phyloP scores from a whole-genome alignment of 2,888 invertebrate genomes.

The Schizotus pectinicornis region DNA sequence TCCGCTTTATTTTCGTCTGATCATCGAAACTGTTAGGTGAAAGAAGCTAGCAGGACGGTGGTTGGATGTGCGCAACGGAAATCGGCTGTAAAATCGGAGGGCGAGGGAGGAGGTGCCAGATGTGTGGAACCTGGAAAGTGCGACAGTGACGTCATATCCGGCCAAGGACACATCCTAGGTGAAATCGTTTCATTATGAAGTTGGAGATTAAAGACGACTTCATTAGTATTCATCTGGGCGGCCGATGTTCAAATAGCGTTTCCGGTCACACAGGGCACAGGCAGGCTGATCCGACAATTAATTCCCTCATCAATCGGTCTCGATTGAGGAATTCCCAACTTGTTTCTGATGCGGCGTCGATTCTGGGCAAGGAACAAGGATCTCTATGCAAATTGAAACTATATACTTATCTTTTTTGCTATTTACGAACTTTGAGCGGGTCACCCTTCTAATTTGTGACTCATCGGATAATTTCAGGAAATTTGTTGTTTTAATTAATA shows the following conservation, averaged over 20 bases:
- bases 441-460: no score
- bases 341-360: background rate
- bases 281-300: conserved; percentile 29
- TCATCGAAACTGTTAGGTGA: background rate
- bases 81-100: conserved; percentile 30
- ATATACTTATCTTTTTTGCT: no score
- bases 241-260: conserved; percentile 38
- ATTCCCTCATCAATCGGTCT: conserved; percentile 9
- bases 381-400: no score
- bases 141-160: conserved; percentile 45
- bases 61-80: conserved; percentile 31
- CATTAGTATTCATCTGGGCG: conserved; percentile 38
- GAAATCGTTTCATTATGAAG: conserved; percentile 34
- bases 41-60: background rate
- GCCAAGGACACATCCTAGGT: conserved; percentile 33
- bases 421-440: no score
- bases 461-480: no score
- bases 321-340: conserved; percentile 7
- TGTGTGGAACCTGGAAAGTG: conserved; percentile 41
- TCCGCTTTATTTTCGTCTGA: background rate
- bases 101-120: conserved; percentile 30
- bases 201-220: conserved; percentile 32
- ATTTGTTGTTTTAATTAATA: no score
- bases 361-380: no score
- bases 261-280: conserved; percentile 32